These are phyloP conservation scores for Beroe ovata DNA, from an alignment of 37 sponge, comb jelly and placozoan species.

Conservation along the genomic window DNA sequence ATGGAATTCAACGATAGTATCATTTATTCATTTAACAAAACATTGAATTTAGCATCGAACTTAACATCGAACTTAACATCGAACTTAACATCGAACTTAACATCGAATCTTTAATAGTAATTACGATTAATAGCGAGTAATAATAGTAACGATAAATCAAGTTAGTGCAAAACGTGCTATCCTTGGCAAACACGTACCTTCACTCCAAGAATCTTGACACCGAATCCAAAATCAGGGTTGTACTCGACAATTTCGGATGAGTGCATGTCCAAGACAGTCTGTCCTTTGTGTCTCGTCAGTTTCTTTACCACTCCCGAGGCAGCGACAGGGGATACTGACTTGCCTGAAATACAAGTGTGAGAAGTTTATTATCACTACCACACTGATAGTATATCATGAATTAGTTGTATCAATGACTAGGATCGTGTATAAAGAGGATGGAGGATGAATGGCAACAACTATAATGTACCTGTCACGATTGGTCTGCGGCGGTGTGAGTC, in stretches of 20 bases:
- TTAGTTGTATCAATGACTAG: not conserved
- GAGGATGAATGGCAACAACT: not conserved
- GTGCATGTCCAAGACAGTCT: constrained; percentile 3
- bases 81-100: too few species aligned
- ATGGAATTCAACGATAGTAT: too few species aligned
- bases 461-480: not conserved
- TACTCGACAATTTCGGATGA: constrained; percentile 39
- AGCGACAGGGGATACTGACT: not conserved
- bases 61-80: too few species aligned
- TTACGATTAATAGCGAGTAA: too few species aligned
- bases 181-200: constrained; percentile 45
- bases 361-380: not conserved
- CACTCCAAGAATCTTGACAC: not conserved
- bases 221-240: constrained; percentile 1
- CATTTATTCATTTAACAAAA: too few species aligned
- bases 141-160: too few species aligned
- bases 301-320: constrained; percentile 14
- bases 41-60: too few species aligned
- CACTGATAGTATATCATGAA: too few species aligned
- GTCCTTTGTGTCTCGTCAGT: constrained; percentile 25
- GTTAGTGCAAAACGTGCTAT: too few species aligned
- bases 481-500: constrained; percentile 38
- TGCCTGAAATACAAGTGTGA: not conserved
- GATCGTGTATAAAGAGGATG: not conserved
- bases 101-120: too few species aligned